Evolutionary conservation across 2,113 vertebrate genomes (phyloP).

Genomic region (Phoenicopterus ruber): DNA sequence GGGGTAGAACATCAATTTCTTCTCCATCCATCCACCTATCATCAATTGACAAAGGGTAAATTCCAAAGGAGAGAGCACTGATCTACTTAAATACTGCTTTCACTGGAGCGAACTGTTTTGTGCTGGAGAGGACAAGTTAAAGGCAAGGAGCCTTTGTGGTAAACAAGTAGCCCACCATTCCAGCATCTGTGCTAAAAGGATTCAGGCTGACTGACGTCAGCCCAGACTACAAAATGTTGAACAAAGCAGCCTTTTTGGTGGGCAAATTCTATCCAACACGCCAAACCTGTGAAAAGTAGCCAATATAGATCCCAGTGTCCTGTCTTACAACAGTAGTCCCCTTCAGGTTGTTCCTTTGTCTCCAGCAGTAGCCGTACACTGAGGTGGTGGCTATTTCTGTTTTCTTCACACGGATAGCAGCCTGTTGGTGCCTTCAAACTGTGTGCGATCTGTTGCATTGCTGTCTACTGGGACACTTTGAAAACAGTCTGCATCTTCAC

Average conservation of each 20-base stretch:
- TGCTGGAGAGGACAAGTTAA: background rate
- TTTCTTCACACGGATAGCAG: background rate
- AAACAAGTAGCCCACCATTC: background rate
- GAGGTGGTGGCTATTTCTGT: background rate
- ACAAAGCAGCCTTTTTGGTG: background rate
- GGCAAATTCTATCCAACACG: background rate
- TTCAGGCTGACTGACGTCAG: background rate
- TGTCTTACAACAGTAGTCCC: background rate
- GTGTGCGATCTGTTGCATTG: background rate
- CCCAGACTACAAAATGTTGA: background rate
- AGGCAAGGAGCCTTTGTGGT: background rate
- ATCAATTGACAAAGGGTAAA: background rate
- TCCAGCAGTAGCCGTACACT: background rate
- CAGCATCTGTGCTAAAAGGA: background rate
- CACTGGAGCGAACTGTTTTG: background rate
- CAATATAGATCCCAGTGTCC: background rate
- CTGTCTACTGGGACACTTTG: accelerated
- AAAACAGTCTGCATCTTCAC: background rate
- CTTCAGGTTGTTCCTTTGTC: background rate
- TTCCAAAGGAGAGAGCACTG: background rate
- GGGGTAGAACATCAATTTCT: background rate
- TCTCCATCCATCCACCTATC: background rate
- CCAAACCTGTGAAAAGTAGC: background rate
- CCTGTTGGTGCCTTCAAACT: background rate
- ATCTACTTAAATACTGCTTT: background rate